A percentile compares a stretch with the other conserved stretches of the same genome.
Evolutionary conservation across 2,113 vertebrate genomes (phyloP).

Genomic region (Cyphomyrus plagiostoma): DNA sequence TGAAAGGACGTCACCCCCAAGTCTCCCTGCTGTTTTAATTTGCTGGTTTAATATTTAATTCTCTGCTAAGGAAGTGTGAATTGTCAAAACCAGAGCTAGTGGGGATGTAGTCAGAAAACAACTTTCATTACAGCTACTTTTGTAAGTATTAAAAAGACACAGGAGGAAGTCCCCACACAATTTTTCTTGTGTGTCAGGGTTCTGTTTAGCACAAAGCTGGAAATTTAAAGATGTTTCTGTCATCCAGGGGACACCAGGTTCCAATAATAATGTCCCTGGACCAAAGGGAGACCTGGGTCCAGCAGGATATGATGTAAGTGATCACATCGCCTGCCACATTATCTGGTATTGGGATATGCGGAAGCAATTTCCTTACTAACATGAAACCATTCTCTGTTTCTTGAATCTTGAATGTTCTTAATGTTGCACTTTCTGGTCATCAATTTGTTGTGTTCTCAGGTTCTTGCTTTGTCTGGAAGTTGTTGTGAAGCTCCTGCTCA

Average conservation of each 20-base stretch:
- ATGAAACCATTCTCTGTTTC: background rate
- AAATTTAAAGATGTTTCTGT: background rate
- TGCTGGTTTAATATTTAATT: background rate
- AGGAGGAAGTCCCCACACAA: background rate
- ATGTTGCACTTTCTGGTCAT: background rate
- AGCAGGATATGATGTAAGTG: background rate
- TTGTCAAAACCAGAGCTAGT: background rate
- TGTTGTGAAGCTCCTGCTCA: background rate
- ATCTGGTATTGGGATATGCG: background rate
- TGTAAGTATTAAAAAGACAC: background rate
- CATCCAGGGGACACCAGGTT: conserved; percentile 31
- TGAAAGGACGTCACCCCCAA: background rate
- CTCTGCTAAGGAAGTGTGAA: background rate
- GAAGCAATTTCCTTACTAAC: background rate
- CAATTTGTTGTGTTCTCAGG: background rate
- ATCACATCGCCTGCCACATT: background rate
- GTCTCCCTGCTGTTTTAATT: background rate
- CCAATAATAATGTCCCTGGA: conserved; percentile 18
- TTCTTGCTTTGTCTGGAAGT: background rate
- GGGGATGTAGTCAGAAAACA: background rate
- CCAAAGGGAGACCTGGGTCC: conserved; percentile 27
- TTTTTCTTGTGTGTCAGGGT: background rate
- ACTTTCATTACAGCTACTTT: background rate
- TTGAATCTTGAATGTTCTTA: background rate
- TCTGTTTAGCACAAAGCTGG: background rate